Evolutionary conservation across 2,113 vertebrate species (phyloP).

Genomic region (Dicentrarchus labrax): DNA sequence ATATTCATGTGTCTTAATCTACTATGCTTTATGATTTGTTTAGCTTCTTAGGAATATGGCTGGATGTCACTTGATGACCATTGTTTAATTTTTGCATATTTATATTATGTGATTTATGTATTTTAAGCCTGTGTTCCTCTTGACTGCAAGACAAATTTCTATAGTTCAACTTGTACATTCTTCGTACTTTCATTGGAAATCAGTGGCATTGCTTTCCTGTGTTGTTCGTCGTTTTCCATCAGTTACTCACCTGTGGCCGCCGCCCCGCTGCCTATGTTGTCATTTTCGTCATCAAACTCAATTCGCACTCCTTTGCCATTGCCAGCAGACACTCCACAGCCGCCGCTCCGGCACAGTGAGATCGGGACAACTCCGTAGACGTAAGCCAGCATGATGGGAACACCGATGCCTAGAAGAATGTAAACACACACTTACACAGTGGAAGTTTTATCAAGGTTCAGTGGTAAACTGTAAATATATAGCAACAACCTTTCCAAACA

Average conservation of each 20-base stretch:
- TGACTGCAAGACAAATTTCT: not conserved
- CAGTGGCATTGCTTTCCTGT: not conserved
- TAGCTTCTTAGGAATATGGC: not conserved
- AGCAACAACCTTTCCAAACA: not conserved
- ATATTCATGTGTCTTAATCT: not conserved
- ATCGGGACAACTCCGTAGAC: slow-evolving; percentile 98
- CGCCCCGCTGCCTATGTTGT: slow-evolving; percentile 92
- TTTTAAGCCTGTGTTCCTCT: not conserved
- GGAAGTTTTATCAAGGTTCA: not conserved
- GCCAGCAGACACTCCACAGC: slow-evolving; percentile 96
- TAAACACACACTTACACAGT: not conserved
- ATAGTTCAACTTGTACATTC: not conserved
- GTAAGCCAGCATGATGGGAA: slow-evolving; percentile 98
- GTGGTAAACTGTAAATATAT: not conserved
- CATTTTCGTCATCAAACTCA: slow-evolving; percentile 98
- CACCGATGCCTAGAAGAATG: slow-evolving; percentile 90
- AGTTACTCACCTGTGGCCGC: slow-evolving; percentile 89
- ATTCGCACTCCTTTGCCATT: slow-evolving; percentile 99
- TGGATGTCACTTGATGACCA: too few species aligned
- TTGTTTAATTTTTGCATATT: not conserved
- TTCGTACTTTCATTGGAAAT: not conserved
- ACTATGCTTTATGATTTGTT: not conserved
- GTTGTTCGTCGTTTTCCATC: not conserved
- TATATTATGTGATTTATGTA: too few species aligned
- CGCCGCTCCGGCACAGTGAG: slow-evolving; percentile 96